phyloP scores from a whole-genome alignment of 2,113 vertebrate species.

The Sceloporus tristichus region DNA sequence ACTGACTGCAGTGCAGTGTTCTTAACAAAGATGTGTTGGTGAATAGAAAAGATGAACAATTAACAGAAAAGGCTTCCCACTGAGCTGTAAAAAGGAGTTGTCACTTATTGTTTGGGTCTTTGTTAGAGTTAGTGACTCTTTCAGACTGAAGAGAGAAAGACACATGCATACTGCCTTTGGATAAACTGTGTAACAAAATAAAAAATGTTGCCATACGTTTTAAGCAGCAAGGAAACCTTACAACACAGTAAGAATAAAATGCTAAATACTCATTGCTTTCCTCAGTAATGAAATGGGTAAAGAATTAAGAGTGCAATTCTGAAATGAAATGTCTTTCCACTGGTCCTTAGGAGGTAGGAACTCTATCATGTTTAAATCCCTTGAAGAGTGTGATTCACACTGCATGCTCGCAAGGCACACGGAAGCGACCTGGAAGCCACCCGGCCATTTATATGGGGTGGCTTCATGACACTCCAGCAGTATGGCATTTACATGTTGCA shows the following conservation, averaged over 20 bases:
- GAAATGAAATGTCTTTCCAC: no score
- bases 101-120: slow-evolving; percentile 1
- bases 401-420: no score
- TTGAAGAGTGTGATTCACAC: no score
- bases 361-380: no score
- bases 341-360: no score
- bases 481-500: no score
- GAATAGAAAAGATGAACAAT: slow-evolving; percentile 6
- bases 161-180: not conserved
- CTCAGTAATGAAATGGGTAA: no score
- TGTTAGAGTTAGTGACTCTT: slow-evolving; percentile 12
- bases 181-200: not conserved
- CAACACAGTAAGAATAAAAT: not conserved
- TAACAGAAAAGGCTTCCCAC: not conserved
- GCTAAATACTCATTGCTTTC: no score
- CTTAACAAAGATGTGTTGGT: slow-evolving; percentile 15
- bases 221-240: not conserved
- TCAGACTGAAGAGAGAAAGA: not conserved
- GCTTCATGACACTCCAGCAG: no score
- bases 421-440: no score
- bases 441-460: no score
- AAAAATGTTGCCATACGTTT: not conserved
- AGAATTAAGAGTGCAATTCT: no score
- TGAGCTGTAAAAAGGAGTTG: not conserved
- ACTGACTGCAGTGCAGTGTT: not conserved